Percentiles rank a stretch among this genome's conserved stretches.
phyloP scores from a whole-genome alignment of 2,113 vertebrate genomes.

The Corvus cornix region DNA sequence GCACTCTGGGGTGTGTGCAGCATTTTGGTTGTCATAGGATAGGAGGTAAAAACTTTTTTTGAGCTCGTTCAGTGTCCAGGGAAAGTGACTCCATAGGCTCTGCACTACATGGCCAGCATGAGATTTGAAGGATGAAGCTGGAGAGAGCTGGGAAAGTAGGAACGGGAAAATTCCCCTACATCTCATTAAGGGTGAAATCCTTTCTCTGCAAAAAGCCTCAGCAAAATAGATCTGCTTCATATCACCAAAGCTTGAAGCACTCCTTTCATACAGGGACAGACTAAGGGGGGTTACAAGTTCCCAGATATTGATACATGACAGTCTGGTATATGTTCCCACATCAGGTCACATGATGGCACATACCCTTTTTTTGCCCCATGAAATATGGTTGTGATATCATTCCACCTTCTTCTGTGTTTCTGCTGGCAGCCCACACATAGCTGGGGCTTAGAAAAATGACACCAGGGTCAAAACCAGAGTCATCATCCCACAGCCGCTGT shows the following conservation, averaged over 20 bases:
- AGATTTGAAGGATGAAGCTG: background rate
- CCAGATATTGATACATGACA: fast-evolving
- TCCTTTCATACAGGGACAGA: background rate
- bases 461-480: background rate
- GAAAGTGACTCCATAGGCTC: background rate
- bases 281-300: background rate
- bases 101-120: fast-evolving
- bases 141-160: background rate
- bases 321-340: background rate
- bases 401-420: background rate
- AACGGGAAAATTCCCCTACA: background rate
- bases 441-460: background rate
- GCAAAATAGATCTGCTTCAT: background rate
- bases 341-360: background rate
- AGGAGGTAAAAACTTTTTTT: background rate
- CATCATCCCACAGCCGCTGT: background rate
- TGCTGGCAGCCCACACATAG: background rate
- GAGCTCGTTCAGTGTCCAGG: background rate
- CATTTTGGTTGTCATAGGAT: background rate
- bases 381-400: background rate
- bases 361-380: fast-evolving
- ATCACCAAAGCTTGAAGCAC: background rate
- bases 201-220: background rate
- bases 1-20: too few species aligned
- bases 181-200: background rate